These are phyloP conservation scores for Troides oblongomaculatus DNA, from an alignment of 2,888 invertebrate genomes.

Conservation along the genomic window DNA sequence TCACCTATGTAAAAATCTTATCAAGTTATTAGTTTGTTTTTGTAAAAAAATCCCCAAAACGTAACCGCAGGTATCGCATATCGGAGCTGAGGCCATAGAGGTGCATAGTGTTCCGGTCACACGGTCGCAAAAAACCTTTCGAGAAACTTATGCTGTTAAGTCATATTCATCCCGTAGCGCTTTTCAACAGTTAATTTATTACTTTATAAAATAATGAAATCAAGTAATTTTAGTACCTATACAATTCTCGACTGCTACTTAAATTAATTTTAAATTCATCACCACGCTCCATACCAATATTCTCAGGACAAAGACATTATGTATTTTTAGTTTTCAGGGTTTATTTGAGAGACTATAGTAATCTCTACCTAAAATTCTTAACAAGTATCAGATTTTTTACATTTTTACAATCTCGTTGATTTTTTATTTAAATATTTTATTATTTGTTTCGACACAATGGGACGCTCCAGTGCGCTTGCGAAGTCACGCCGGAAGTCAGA, in stretches of 20 bases:
- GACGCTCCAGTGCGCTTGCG: constrained; percentile 63
- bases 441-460: constrained; percentile 29
- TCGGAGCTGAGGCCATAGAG: constrained; percentile 36
- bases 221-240: neutral
- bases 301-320: too few species aligned
- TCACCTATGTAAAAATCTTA: neutral
- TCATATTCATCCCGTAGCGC: constrained; percentile 10
- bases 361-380: too few species aligned
- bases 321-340: too few species aligned
- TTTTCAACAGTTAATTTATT: neutral
- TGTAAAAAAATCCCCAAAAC: constrained; percentile 32
- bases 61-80: constrained; percentile 38
- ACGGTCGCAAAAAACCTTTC: constrained; percentile 40
- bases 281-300: too few species aligned
- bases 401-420: neutral
- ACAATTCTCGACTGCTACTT: too few species aligned
- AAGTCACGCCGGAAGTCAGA: constrained; percentile 60
- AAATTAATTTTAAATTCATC: too few species aligned
- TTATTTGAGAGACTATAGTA: too few species aligned
- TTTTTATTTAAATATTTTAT: neutral
- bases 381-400: too few species aligned
- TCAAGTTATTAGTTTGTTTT: constrained; percentile 8
- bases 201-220: neutral
- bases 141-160: constrained; percentile 23
- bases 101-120: constrained; percentile 43